Evolutionary conservation across 2,797 vertebrate species (phyloP).

Genomic region (Cirrhinus molitorella): DNA sequence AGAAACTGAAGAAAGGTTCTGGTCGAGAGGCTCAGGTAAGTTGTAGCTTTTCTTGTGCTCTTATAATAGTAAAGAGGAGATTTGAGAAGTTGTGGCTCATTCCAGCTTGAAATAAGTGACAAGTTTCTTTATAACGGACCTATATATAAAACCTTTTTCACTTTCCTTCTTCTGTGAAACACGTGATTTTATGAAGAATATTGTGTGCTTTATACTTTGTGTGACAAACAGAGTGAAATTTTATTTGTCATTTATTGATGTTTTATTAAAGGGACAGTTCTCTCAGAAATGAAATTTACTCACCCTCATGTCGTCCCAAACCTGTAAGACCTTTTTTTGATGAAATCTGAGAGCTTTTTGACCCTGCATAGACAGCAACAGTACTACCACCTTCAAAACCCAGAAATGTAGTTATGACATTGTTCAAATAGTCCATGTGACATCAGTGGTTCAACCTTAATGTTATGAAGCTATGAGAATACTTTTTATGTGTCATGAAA

Average conservation of each 20-base stretch:
- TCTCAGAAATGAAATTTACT: too few relatives aligned
- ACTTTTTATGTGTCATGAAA: too few relatives aligned
- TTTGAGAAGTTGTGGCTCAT: background rate
- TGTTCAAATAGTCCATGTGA: too few relatives aligned
- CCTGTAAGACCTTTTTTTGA: too few relatives aligned
- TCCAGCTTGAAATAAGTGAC: background rate
- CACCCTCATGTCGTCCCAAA: too few relatives aligned
- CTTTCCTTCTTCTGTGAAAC: background rate
- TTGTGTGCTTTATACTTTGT: background rate
- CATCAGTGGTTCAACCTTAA: too few relatives aligned
- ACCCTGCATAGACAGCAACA: too few relatives aligned
- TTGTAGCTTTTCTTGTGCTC: background rate
- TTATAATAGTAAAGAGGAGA: background rate
- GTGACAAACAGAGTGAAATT: background rate
- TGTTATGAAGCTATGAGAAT: too few relatives aligned
- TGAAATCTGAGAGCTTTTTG: too few relatives aligned
- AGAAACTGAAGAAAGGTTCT: slow-evolving; percentile 87
- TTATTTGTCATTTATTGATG: background rate
- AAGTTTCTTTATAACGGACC: background rate
- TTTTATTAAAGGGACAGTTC: background rate
- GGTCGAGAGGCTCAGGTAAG: slow-evolving; percentile 90
- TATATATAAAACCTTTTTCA: background rate
- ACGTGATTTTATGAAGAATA: background rate
- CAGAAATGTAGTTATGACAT: too few relatives aligned
- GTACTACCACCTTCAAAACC: too few relatives aligned